Base-by-base conservation (phyloP, 2,113 vertebrate genomes). In the Stegastes partitus region DNA sequence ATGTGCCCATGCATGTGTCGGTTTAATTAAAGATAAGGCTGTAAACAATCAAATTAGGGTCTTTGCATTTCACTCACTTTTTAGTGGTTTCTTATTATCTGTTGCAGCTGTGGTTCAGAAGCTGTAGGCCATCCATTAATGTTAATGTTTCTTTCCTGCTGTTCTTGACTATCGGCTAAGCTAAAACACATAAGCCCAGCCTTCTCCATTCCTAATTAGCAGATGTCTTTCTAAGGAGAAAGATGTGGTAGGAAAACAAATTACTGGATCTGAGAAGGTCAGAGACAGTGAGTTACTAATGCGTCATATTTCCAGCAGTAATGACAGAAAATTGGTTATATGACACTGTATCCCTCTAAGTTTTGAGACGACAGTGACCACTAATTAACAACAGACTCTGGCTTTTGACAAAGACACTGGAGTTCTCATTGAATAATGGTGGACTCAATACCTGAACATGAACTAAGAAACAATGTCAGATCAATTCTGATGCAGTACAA, bases 11-110 rank as follows among this genome's bases (percentile, higher is more conserved):
- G 6, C 18, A 55, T 26, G 39, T 42, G 39, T 67, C 26, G 11
- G 37, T 89, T 75, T 68, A 83, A 87, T 84, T 76, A 81, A 89
- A 80, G 11, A 67, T 34, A 55, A 57, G 58, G 34, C 70, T 67
- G 79, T 83, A 64, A 78, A 79, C 63, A 79, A 65, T 87, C 22
- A 5, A 77, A 84, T 87, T 62, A 70, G 11, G 19, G 21, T 68
- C 45, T 78, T 74, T 63, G 8, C 63, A 53, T 81, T 72, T 74
- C 45, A 21, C 37, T 77, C 49, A 47, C 62, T 69, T 77, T 83
- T 83, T 74, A 68, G 44, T 57, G 31, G 86, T 79, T 88, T 84
- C 31, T 78, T 82, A 82, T 81, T 77, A 88, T 76, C 57, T 84
- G 77, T 84, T 23, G 64, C 57, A 83, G 83, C 79, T 62, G 63